Evolutionary conservation across 2,888 invertebrate species (phyloP), one percentile per base, ranked within the genome.

Genomic region (Epirrhoe alternata): DNA sequence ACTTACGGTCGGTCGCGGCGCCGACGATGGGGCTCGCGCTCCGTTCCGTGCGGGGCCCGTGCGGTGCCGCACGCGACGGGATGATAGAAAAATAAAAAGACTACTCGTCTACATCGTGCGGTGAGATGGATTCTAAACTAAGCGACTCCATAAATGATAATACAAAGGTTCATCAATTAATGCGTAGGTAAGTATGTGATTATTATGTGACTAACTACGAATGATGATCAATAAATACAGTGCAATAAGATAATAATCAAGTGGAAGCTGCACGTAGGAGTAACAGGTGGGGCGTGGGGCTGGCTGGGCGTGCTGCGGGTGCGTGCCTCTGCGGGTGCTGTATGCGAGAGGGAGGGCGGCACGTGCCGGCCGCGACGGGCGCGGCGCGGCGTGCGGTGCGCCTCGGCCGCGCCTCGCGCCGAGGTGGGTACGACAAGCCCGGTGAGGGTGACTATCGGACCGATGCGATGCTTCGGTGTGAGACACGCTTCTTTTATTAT

Each of bases 381-480:
- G 72, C 63, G 51, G 67, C 66, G 58, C 62, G 68, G 60, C 51
- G 73, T 66, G 72, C 50, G 69, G 64, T 53, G 61, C 56, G 49
- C 57, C 54, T 12, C 31, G 51, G n/a, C 69, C 69, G 67, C 64
- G 35, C 59, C 52, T 76, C 75, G n/a, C 45, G 14, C 45, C 38
- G 38, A 42, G 38, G 38, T 42, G 12, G 80, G 75, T 76, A 63
- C 74, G 71, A 66, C 68, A 67, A 81, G 84, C 82, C 80, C 78
- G 75, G 79, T 77, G 80, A 74, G 65, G 73, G 77, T 78, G 78
- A 74, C 74, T 68, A 68, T 74, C 73, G 73, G 78, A 78, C 76
- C 78, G 75, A 81, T 77, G 81, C 77, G 75, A 81, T 77, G 81
- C 77, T 76, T 77, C 79, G 66, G 83, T 83, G 83, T 82, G 77